These are phyloP conservation scores for Hephaestus fuliginosus DNA, from an alignment of 2,797 vertebrate species.

Conservation along the genomic window DNA sequence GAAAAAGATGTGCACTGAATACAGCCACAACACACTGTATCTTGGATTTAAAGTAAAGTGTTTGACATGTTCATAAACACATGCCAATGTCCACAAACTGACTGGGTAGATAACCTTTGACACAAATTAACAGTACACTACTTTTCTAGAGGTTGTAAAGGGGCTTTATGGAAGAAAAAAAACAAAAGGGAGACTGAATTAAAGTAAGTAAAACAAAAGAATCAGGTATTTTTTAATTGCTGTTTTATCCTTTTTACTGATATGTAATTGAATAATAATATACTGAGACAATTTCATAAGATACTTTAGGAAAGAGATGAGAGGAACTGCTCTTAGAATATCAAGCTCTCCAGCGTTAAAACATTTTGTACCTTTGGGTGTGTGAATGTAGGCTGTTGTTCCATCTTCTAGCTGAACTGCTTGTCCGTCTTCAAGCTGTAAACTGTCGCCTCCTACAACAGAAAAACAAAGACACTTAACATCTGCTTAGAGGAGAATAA, in stretches of 20 bases:
- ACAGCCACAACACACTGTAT: background rate
- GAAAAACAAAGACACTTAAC: background rate
- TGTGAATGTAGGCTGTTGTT: conserved; percentile 97
- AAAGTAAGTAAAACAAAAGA: background rate
- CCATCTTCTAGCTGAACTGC: conserved; percentile 98
- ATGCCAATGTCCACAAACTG: background rate
- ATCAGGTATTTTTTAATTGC: background rate
- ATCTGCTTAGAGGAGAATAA: background rate
- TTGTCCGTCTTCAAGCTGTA: conserved; percentile 97
- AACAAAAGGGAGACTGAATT: background rate
- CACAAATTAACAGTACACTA: background rate
- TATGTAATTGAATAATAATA: background rate
- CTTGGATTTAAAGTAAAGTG: background rate
- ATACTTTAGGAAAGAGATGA: background rate
- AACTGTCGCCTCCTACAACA: conserved; percentile 89
- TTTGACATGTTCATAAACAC: background rate
- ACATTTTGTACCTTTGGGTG: conserved; percentile 91
- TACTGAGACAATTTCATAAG: background rate
- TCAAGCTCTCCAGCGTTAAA: rapidly evolving
- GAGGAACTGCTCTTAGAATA: background rate
- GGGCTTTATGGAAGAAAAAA: background rate
- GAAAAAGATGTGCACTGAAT: conserved; percentile 1
- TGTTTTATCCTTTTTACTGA: background rate
- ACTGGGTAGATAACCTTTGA: background rate
- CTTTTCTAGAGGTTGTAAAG: background rate